These are phyloP conservation scores for Pipistrellus pygmaeus DNA, from an alignment of 2,797 vertebrate genomes.

Conservation along the genomic window DNA sequence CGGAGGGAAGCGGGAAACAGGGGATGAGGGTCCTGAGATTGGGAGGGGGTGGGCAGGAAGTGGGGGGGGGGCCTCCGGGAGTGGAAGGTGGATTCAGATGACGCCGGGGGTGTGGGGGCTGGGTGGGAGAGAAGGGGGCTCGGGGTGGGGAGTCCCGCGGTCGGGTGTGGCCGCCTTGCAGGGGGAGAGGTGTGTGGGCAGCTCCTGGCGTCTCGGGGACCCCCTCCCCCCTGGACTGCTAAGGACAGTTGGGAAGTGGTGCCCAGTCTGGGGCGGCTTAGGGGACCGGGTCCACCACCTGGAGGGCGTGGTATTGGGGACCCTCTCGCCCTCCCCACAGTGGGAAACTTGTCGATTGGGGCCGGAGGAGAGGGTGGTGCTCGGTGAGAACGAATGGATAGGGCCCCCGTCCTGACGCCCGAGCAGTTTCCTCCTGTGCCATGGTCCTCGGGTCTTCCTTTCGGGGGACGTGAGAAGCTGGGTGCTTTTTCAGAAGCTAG, in stretches of 20 bases:
- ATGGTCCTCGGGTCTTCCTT: neutral
- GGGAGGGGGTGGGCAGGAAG: slow-evolving; percentile 49
- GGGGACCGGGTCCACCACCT: neutral
- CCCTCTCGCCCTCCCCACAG: no score
- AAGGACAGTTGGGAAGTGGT: neutral
- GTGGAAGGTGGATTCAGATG: neutral
- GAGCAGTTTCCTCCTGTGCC: neutral
- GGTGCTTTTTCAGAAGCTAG: slow-evolving; percentile 48
- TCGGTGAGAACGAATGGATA: neutral
- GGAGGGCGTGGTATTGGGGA: neutral
- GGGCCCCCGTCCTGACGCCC: slow-evolving; percentile 5
- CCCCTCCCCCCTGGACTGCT: neutral
- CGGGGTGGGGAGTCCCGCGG: neutral
- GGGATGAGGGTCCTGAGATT: slow-evolving; percentile 50
- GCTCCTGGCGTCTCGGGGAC: neutral
- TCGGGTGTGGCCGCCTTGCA: slow-evolving; percentile 52
- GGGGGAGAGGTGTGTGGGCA: neutral
- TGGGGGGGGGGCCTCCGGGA: neutral
- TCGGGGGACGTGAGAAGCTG: slow-evolving; percentile 55
- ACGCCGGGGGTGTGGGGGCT: neutral
- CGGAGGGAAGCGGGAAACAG: slow-evolving; percentile 53
- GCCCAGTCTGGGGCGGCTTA: neutral
- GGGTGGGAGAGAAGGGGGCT: neutral
- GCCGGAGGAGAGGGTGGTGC: neutral
- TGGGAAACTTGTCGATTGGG: slow-evolving; percentile 19